Base-by-base conservation (phyloP, 1,140 invertebrate species). In the Drosophila sturtevanti region DNA sequence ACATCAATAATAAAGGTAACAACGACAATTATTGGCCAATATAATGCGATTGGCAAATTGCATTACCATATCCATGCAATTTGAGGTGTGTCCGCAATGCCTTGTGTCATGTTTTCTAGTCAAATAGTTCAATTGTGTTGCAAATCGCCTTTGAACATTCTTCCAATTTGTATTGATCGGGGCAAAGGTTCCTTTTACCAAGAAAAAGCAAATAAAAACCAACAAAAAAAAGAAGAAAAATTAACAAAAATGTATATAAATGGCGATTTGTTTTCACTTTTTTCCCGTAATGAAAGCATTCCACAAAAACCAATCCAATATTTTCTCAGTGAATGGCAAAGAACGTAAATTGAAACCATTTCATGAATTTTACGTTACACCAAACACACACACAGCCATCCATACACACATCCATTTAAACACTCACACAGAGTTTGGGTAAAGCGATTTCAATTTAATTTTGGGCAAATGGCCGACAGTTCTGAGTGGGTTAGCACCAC, bases 231-330 rank as follows among this genome's bases (percentile, higher is more conserved):
- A 35, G 27, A 10, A 44, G 4, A n/a, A 38, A 38, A 18, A 44
- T 22, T 41, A n/a, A 21, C 10, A 35, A 64, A 27, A 52, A 16
- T 11, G 2, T 10, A 68, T 31, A 67, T 68, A 63, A 18, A 18
- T 27, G 11, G 4, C 58, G 31, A 67, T 81, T 37, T 55, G 48
- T 65, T 72, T 61, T 69, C 55, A 24, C 35, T 48, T 48, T 48
- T 44, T 37, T 34, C 66, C 63, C 63, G 76, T 87, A 87, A 87
- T 87, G 84, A 89, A 87, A 87, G 73, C 82, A 87, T 87, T 87
- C 82, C 81, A 66, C 78, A 81, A 81, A 81, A 81, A 70, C 75
- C 84, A 82, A 82, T 89, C 82, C 82, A 86, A 87, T 86, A 87
- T 82, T 86, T 86, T 72, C 84, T 63, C 71, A 63, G 51, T 27